Evolutionary conservation across 2,797 vertebrate species (phyloP).

Genomic region (Sylvia borin): DNA sequence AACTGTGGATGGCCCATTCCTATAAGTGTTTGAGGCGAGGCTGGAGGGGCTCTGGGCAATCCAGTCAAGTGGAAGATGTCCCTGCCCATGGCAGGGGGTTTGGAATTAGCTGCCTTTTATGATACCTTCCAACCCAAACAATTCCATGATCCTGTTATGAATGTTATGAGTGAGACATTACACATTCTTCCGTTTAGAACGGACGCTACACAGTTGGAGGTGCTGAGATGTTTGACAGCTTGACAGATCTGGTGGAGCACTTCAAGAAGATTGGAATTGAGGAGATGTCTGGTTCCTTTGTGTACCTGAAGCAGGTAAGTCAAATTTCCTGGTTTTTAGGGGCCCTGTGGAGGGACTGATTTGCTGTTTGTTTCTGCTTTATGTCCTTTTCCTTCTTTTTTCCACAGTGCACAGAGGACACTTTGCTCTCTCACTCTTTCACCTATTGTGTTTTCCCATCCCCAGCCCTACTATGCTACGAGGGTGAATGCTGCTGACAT

Average conservation of each 20-base stretch:
- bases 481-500: conserved; percentile 93
- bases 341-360: not conserved
- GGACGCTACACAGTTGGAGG: conserved; percentile 90
- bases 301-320: conserved; percentile 89
- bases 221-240: conserved; percentile 83
- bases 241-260: conserved; percentile 90
- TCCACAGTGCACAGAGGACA: not conserved
- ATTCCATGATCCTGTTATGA: not conserved
- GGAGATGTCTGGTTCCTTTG: conserved; percentile 87
- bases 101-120: not conserved
- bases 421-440: not conserved
- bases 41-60: not conserved
- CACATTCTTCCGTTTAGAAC: conserved; percentile 73
- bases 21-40: not conserved
- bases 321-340: not conserved
- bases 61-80: not conserved
- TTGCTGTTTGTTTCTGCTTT: not conserved
- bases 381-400: not conserved
- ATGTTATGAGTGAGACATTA: not conserved
- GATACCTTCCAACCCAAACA: not conserved
- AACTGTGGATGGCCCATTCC: not conserved
- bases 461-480: conserved; percentile 91
- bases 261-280: conserved; percentile 92
- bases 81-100: not conserved
- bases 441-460: not conserved